Percentiles rank a stretch among this genome's conserved stretches.
phyloP scores from a whole-genome alignment of 2,797 vertebrate species.

The Fratercula arctica region DNA sequence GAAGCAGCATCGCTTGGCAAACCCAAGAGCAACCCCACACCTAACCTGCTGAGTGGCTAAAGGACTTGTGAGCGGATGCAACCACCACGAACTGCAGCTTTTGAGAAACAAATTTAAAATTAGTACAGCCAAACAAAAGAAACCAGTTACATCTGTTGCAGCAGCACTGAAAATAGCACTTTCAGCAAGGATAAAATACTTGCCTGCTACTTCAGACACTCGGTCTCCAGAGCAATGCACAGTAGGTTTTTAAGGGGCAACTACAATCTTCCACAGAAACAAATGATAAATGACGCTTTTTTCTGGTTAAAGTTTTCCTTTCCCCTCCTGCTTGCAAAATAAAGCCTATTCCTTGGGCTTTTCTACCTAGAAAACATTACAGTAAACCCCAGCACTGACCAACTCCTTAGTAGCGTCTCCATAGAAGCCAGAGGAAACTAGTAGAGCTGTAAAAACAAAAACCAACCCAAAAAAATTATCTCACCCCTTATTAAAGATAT shows the following conservation, averaged over 20 bases:
- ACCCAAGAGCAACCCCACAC: neutral
- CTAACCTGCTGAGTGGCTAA: neutral
- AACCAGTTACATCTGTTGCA: neutral
- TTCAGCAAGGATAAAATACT: neutral
- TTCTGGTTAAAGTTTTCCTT: neutral
- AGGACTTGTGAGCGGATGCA: neutral
- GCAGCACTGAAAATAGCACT: neutral
- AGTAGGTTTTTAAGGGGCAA: neutral
- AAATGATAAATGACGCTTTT: neutral
- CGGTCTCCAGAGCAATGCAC: neutral
- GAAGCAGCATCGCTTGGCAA: neutral
- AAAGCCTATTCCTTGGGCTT: neutral
- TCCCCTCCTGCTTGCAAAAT: neutral
- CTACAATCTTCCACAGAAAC: neutral
- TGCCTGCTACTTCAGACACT: neutral
- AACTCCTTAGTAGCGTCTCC: neutral
- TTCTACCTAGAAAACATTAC: neutral
- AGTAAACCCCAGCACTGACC: neutral
- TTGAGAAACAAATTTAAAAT: neutral
- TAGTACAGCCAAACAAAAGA: neutral
- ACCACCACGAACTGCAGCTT: neutral
- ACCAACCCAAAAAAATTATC: neutral
- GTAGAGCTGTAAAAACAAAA: neutral
- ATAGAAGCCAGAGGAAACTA: neutral
- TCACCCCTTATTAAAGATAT: neutral